Conservation (phyloP, 23 tunicate species). For the Halocynthia roretzi region DNA sequence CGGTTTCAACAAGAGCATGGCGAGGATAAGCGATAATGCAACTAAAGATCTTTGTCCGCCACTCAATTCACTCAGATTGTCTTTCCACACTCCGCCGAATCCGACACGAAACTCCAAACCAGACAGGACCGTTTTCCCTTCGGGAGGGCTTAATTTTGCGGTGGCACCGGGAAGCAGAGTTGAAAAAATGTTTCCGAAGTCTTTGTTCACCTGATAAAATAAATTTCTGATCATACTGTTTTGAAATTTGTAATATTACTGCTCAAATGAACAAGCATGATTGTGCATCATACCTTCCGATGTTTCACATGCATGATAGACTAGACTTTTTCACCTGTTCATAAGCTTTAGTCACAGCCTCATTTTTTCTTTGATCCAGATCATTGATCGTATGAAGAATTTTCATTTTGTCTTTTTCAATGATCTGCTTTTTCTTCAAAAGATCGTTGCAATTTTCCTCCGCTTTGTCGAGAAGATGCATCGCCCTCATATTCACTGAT, state of each 20-base stretch:
- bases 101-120: slow-evolving; percentile 95
- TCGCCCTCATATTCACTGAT: slow-evolving; percentile 91
- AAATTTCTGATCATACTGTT: neutral
- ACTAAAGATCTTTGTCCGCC: slow-evolving; percentile 97
- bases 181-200: slow-evolving; percentile 81
- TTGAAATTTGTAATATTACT: too few species aligned
- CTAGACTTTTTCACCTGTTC: slow-evolving; percentile 74
- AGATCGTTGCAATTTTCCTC: slow-evolving; percentile 86
- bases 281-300: neutral
- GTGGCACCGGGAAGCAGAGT: slow-evolving; percentile 94
- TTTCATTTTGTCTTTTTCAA: slow-evolving; percentile 61
- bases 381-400: slow-evolving; percentile 69
- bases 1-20: slow-evolving; percentile 90
- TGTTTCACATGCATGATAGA: neutral
- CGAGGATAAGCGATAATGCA: slow-evolving; percentile 83
- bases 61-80: slow-evolving; percentile 82
- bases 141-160: slow-evolving; percentile 90
- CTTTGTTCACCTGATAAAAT: slow-evolving; percentile 69
- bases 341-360: slow-evolving; percentile 87
- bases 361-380: slow-evolving; percentile 80
- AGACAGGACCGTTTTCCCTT: slow-evolving; percentile 88
- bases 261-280: too few species aligned
- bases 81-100: slow-evolving; percentile 96
- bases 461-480: slow-evolving; percentile 78
- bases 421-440: slow-evolving; percentile 64